Base-by-base conservation (phyloP, 1,140 invertebrate species). In the Micrasema longulum region DNA sequence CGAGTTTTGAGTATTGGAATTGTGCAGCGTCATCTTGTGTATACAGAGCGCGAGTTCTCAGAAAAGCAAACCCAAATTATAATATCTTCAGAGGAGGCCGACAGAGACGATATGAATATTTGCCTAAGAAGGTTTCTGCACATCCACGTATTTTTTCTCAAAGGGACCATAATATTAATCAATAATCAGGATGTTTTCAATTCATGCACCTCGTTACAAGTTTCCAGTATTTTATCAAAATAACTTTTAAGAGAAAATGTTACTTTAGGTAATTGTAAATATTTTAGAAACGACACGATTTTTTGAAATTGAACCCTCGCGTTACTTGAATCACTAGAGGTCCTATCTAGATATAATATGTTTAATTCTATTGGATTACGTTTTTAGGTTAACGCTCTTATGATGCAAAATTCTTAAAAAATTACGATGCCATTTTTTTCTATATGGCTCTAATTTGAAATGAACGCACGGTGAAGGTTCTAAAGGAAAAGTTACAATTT, bases 371-470 rank as follows among this genome's bases (percentile, higher is more conserved):
- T n/a, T 45, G 1, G 5, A 16, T 45, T 14, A 9, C 0, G 43
- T 45, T 43, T n/a, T 45, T 3, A 12, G 5, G 1, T n/a, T 5
- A 41, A 11, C n/a, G n/a, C 22, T 26, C 23, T 18, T 45, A 22
- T 26, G 43, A 47, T 48, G 63, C 20, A 31, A 48, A 65, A 65
- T 50, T 48, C 50, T 14, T 48, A 47, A 12, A 26, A 65, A 65
- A 31, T 65, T 35, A 65, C 35, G 63, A 65, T 14, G 23, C 43
- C 43, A 65, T 48, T 65, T 65, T 48, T 65, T 65, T 65, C 50
- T 57, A 26, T 57, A 57, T 36, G 35, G 31, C 43, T 45, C 43
- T 48, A 65, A 65, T 65, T 65, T 65, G 63, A 65, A 65, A 65
- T 48, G 47, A 48, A 31, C 63, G 22, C 43, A 48, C 43, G 47